A percentile compares a stretch with the other conserved stretches of the same genome.
These are phyloP conservation scores for Cavia aperea DNA, from an alignment of 2,113 vertebrate genomes.

Conservation along the genomic window DNA sequence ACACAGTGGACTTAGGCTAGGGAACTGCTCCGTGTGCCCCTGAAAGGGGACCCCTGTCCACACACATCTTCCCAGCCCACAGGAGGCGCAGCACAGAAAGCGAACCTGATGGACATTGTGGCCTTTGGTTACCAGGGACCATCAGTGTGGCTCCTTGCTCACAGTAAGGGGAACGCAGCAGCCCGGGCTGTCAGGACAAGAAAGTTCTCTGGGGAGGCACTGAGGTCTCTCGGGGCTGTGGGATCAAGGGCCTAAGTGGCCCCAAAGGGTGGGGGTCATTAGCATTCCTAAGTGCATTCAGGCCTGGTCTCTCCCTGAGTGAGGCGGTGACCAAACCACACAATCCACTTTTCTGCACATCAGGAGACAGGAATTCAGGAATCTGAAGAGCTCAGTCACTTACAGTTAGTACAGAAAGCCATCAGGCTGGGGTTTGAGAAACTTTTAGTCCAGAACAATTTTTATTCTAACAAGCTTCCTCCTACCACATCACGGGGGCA, in stretches of 20 bases:
- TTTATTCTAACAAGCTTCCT: background rate
- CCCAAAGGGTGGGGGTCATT: background rate
- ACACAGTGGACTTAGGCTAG: background rate
- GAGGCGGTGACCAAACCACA: background rate
- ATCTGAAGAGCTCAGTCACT: background rate
- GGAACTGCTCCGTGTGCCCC: background rate
- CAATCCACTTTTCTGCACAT: background rate
- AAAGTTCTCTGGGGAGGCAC: background rate
- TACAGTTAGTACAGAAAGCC: background rate
- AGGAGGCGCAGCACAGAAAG: background rate
- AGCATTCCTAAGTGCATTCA: background rate
- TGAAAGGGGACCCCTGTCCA: background rate
- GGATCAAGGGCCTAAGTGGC: background rate
- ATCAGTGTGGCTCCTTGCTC: background rate
- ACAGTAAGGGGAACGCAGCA: background rate
- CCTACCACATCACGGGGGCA: background rate
- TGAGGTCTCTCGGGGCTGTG: background rate
- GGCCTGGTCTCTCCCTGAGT: background rate
- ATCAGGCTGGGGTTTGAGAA: background rate
- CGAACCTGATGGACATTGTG: background rate
- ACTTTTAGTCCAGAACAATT: background rate
- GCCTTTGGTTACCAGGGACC: background rate
- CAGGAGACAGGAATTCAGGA: background rate
- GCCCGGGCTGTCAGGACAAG: background rate
- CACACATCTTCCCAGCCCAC: background rate